Percentiles rank a stretch among this genome's conserved stretches.
These are phyloP conservation scores for Pseudochirops corinnae DNA, from an alignment of 2,797 vertebrate genomes.

Conservation along the genomic window DNA sequence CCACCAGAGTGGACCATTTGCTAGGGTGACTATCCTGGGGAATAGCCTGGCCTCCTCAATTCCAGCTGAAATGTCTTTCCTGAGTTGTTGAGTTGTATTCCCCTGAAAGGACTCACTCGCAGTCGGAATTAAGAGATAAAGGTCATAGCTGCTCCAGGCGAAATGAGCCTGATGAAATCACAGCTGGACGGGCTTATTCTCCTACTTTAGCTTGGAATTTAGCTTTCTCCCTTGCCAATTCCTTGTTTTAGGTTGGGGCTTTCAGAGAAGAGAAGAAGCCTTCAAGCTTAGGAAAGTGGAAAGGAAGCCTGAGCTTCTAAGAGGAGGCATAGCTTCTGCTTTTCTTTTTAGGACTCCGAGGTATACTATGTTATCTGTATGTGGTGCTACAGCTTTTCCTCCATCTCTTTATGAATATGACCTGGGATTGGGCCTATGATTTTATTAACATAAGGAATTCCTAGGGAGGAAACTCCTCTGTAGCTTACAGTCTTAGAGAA, in stretches of 20 bases:
- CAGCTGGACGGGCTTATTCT: background rate
- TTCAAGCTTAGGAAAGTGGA: background rate
- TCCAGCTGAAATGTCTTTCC: background rate
- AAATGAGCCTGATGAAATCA: constrained; percentile 17
- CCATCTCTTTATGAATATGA: background rate
- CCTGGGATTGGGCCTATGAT: background rate
- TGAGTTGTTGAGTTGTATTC: background rate
- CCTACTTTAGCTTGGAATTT: background rate
- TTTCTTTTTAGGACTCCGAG: background rate
- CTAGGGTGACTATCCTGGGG: background rate
- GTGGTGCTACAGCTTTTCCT: background rate
- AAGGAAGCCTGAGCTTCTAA: background rate
- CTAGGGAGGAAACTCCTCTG: background rate
- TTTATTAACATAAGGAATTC: background rate
- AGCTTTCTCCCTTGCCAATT: background rate
- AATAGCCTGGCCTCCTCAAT: background rate
- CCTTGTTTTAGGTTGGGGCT: background rate
- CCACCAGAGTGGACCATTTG: background rate
- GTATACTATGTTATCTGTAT: background rate
- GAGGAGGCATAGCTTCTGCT: background rate
- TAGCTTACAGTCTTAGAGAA: background rate
- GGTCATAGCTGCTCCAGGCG: background rate
- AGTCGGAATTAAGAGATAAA: constrained; percentile 8
- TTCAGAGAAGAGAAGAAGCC: constrained; percentile 2
- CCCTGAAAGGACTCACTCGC: constrained; percentile 3